Conservation (phyloP, 2,888 invertebrate genomes). For the Acanthosepion esculentum region DNA sequence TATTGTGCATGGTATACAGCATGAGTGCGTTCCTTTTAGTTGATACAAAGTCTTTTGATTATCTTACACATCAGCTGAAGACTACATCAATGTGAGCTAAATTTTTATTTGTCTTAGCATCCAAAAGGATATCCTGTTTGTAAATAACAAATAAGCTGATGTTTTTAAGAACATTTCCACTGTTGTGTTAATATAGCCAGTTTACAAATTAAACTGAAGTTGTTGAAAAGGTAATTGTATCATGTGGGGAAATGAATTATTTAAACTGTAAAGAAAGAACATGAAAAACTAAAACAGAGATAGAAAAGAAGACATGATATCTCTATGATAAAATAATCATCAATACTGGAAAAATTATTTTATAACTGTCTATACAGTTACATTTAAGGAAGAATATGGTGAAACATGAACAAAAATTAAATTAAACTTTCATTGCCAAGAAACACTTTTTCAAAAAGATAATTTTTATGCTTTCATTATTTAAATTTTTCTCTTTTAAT, state of each 20-base stretch:
- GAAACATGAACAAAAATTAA: not conserved
- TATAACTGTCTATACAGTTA: too few species aligned
- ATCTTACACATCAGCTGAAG: not conserved
- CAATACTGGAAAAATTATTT: too few species aligned
- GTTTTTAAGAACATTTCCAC: not conserved
- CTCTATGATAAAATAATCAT: too few species aligned
- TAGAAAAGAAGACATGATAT: too few species aligned
- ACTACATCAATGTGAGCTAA: not conserved
- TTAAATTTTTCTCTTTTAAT: not conserved
- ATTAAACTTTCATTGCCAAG: not conserved
- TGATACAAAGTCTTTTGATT: not conserved
- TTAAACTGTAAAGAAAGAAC: too few species aligned
- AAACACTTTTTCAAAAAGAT: not conserved
- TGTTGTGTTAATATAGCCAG: not conserved
- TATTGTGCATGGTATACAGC: too few species aligned
- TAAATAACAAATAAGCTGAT: not conserved
- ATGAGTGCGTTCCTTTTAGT: too few species aligned
- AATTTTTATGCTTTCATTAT: not conserved
- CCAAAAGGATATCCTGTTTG: too few species aligned
- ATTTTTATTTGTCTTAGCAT: not conserved
- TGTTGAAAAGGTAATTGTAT: not conserved
- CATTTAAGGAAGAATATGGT: too few species aligned
- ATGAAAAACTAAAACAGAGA: too few species aligned
- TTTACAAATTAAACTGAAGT: too few species aligned
- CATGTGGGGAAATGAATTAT: too few species aligned